Evolutionary conservation across 2,113 vertebrate species (phyloP), one percentile per base, ranked within the genome.

Genomic region (Callipepla californica): DNA sequence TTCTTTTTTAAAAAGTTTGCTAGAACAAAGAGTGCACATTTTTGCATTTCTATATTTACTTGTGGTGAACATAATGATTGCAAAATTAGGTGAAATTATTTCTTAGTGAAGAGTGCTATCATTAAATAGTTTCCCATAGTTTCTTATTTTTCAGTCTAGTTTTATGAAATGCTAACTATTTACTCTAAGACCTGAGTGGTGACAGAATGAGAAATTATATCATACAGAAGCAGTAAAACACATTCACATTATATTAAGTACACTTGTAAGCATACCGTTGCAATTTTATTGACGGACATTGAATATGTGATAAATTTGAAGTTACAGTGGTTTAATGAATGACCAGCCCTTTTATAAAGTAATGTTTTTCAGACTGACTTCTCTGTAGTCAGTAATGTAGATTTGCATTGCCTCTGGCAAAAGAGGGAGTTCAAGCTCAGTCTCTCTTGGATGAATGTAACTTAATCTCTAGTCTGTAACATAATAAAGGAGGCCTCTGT

Each of bases 381-480:
- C 61, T 85, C 8, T 80, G 34, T 67, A 92, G 55, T 48, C 59
- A 80, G 65, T 83, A 80, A 90, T 74, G 76, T 50, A 88, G 68
- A 83, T 94, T 92, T 96, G 51, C 83, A 84, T 88, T 94, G 93
- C 95, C 83, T 94, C 82, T 90, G 68, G 95, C 80, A 90, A 91
- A 92, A 92, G 34, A 80, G 58, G 50, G 76, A 90, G 47, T 63
- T 91, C 34, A 38, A n/a, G 22, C 59, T 93, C 65, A 63, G 79
- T 80, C 65, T 94, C 87, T 85, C 83, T 88, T 34, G 5, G 44
- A 83, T 90, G 61, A 45, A 88, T 78, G 32, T 92, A 90, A 78
- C 63, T 53, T 87, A 70, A 87, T 91, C 75, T 93, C 28, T 72
- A 78, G 55, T 57, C 76, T 85, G 66, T 59, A 93, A 63, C 13